phyloP scores from a whole-genome alignment of 1,140 invertebrate genomes.

The Nymphalis io region DNA sequence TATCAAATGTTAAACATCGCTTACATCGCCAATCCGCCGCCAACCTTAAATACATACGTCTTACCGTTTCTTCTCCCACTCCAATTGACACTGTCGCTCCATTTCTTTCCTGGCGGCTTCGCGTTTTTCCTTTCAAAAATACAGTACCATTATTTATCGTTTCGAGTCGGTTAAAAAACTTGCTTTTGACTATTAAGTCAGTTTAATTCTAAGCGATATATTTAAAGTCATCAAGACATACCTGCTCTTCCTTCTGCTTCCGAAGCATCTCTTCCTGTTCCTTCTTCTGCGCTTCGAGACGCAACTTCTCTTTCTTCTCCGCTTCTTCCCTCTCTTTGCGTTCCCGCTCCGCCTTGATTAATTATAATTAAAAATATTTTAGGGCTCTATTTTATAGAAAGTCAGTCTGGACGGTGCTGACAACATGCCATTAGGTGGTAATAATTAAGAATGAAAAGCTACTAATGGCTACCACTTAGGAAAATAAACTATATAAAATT shows the following conservation, averaged over 20 bases:
- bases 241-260: slow-evolving; percentile 79
- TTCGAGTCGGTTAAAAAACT: no score
- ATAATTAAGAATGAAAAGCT: no score
- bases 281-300: slow-evolving; percentile 84
- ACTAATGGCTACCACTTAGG: no score
- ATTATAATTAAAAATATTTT: background rate
- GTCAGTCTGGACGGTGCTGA: no score
- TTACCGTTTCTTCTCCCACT: slow-evolving; percentile 96
- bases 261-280: slow-evolving; percentile 83
- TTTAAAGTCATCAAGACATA: no score
- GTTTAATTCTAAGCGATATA: no score
- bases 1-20: no score
- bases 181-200: no score
- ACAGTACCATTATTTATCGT: background rate
- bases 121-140: slow-evolving; percentile 63
- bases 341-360: slow-evolving; percentile 91
- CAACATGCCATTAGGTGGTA: no score
- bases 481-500: no score
- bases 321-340: slow-evolving; percentile 94
- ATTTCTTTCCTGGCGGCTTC: slow-evolving; percentile 86
- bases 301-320: slow-evolving; percentile 90
- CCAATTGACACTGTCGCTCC: slow-evolving; percentile 96
- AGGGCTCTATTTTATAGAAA: background rate
- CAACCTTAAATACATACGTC: background rate
- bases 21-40: no score